Evolutionary conservation across 2,113 vertebrate genomes (phyloP), one percentile per base, ranked within the genome.

Genomic region (Nematolebias whitei): DNA sequence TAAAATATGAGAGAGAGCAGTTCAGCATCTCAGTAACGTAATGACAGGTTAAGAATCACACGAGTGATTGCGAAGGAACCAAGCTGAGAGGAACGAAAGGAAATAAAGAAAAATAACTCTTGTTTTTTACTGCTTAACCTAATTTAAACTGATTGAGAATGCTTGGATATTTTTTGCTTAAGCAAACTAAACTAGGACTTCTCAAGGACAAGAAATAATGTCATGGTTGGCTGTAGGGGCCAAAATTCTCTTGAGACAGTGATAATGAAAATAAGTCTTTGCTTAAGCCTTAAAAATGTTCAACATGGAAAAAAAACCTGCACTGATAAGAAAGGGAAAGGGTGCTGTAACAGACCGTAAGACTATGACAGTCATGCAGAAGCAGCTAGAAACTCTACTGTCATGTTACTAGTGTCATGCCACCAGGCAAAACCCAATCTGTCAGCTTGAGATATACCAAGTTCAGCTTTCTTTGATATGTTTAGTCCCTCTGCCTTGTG

Each of bases 191-290:
- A 44, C 41, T 45, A 63, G 76, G 76, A 51, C 65, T 78, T 80
- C 45, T 84, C 83, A 89, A 88, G 89, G 84, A 78, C 85, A 79
- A 73, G 40, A 61, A 86, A 78, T 11, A 14, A 60, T 68, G 55
- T 26, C 63, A 39, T 40, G n/a, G 29, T 68, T 71, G 78, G 58
- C 79, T 86, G 55, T 39, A 50, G 62, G 69, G 68, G 63, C 63
- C 68, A 68, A 6, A 55, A 72, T 41, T 39, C 83, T 67, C 74
- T 39, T 61, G 68, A 84, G 85, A 78, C 39, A 26, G 22, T 60
- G 62, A 24, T 29, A 53, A 40, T 20, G 39, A 82, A 49, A 39
- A 63, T 47, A 38, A 57, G 26, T 44, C 22, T 63, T 48, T 43
- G 26, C 19, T 66, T 4, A 62, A 63, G 69, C n/a, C 14, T 18